Conservation (phyloP, 2,797 vertebrate genomes). For the Craterocephalus amniculus region DNA sequence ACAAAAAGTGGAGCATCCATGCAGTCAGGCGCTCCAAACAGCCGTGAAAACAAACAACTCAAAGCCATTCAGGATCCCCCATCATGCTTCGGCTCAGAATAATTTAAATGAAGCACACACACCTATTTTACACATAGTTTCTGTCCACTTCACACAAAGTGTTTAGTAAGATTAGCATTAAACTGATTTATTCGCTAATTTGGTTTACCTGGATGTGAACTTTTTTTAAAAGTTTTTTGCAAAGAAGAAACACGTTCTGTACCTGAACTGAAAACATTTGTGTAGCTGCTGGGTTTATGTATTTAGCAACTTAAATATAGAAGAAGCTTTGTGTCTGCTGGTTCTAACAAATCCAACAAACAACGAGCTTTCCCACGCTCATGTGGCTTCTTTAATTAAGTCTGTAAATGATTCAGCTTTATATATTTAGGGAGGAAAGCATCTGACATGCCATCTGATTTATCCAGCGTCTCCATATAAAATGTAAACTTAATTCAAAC, state of each 20-base stretch:
- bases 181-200: not conserved
- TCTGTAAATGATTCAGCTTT: too few species aligned
- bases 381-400: too few species aligned
- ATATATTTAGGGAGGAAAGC: too few species aligned
- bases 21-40: constrained; percentile 23
- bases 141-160: not conserved
- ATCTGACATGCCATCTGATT: too few species aligned
- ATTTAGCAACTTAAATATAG: too few species aligned
- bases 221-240: not conserved
- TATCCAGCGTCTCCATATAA: too few species aligned
- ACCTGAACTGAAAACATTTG: too few species aligned
- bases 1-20: constrained; percentile 51
- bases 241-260: not conserved
- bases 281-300: too few species aligned
- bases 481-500: too few species aligned
- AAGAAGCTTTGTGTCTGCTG: too few species aligned
- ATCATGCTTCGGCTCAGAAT: not conserved
- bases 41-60: constrained; percentile 28
- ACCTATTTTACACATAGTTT: not conserved
- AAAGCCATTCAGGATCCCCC: constrained; percentile 12
- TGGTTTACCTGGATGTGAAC: not conserved
- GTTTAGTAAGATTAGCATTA: not conserved
- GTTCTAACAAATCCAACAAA: too few species aligned
- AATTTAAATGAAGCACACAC: not conserved
- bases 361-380: too few species aligned